Evolutionary conservation across 2,797 vertebrate genomes (phyloP).

Genomic region (Sternotherus odoratus): DNA sequence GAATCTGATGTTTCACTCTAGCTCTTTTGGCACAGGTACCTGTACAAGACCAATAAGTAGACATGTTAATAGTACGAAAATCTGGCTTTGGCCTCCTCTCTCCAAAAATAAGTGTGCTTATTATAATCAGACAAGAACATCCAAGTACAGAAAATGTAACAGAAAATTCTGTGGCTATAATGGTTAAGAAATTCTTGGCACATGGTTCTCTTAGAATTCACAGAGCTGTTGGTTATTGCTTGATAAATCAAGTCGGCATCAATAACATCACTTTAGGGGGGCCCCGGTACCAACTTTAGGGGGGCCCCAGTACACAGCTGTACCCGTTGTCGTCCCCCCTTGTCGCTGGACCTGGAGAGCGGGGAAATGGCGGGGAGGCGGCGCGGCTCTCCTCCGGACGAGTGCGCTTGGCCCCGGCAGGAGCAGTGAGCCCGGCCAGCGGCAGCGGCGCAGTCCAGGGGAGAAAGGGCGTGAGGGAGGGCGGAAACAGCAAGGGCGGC

Average conservation of each 20-base stretch:
- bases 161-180: neutral
- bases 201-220: neutral
- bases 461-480: no score
- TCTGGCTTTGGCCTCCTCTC: neutral
- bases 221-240: neutral
- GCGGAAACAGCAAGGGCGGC: no score
- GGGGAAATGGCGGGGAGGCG: no score
- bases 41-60: slow-evolving; percentile 65
- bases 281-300: no score
- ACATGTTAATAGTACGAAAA: slow-evolving; percentile 26
- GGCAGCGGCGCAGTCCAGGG: no score
- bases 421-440: no score
- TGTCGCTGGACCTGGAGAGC: no score
- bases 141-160: neutral
- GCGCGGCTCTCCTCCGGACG: no score
- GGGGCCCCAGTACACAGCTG: no score
- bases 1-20: slow-evolving; percentile 88
- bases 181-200: neutral
- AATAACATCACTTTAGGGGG: fast-evolving
- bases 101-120: neutral
- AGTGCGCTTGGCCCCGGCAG: no score
- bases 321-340: no score
- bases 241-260: neutral
- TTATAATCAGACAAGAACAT: neutral
- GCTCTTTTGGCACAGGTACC: slow-evolving; percentile 93